Percentiles rank a stretch among this genome's conserved stretches.
These are phyloP conservation scores for Tupiocoris notatus DNA, from an alignment of 2,888 invertebrate species.

Conservation along the genomic window DNA sequence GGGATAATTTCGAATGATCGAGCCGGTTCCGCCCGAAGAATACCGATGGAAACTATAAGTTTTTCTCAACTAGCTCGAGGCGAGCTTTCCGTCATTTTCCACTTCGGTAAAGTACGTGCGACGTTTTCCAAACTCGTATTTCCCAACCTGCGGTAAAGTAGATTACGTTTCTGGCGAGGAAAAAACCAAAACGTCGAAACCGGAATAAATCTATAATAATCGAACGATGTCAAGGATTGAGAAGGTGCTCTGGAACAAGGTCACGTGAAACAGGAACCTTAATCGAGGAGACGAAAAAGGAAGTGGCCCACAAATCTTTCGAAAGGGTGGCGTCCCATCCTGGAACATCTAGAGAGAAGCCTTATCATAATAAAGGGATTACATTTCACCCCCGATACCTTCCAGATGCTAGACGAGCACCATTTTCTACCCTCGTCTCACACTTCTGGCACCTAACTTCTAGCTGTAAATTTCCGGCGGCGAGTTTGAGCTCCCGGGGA, in stretches of 20 bases:
- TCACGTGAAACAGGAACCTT: neutral
- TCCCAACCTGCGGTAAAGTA: neutral
- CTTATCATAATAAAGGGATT: constrained; percentile 38
- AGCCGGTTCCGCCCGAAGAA: no score
- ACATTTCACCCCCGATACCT: constrained; percentile 17
- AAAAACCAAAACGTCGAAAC: neutral
- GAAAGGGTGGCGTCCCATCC: constrained; percentile 7
- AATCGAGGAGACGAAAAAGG: neutral
- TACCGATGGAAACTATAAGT: no score
- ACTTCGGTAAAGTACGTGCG: neutral
- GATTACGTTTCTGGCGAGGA: neutral
- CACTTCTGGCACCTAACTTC: neutral
- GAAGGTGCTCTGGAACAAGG: neutral
- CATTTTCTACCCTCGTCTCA: neutral
- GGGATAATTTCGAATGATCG: no score
- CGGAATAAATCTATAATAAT: neutral
- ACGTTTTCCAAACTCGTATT: neutral
- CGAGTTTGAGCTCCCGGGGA: no score
- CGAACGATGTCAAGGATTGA: neutral
- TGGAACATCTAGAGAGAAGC: constrained; percentile 22
- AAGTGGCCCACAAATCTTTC: constrained; percentile 27
- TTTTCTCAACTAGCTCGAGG: no score
- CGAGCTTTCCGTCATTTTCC: neutral
- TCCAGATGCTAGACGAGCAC: constrained; percentile 5
- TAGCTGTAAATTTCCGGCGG: neutral